Base-by-base conservation (phyloP, 1,140 invertebrate species). In the Archivesica marissinica region DNA sequence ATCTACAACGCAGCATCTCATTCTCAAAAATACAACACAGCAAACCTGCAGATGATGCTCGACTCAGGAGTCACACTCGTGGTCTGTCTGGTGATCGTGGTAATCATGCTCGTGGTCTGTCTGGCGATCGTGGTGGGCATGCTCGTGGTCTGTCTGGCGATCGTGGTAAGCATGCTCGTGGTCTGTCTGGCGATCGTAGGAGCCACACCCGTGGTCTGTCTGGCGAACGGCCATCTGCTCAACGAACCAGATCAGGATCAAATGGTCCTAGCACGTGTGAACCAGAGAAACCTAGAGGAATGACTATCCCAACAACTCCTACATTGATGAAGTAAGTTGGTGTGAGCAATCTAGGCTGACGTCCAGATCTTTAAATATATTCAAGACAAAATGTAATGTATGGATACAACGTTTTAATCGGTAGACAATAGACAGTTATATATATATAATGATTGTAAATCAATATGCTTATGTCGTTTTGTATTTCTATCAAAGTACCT, bases 261-360 rank as follows among this genome's bases (percentile, higher is more conserved):
- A 75, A 7, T 39, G 35, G 30, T 30, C 72, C 81, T 44, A 77
- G 39, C 33, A 23, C 3, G 61, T 41, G 41, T 44, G 85, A 66
- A 41, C 35, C 44, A 47, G 79, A 77, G 15, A n/a, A n/a, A n/a
- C n/a, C n/a, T n/a, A 81, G 56, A 61, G 50, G 68, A 11, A 79
- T 90, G 13, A 91, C 90, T 9, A 75, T 89, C 28, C 90, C 90
- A 33, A 86, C 74, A 6, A 90, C 90, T 38, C 90, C 90, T 50
- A 83, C 79, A 39, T 85, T 90, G n/a, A 81, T 91, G 80, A 91
- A 88, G 89, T 89, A 87, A 77, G 83, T 79, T 0, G 7, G 33
- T 4, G 1, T 72, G 17, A 3, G 35, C 9, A 47, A 20, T 47
- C 9, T 47, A 47, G 9, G 20, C 11, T 11, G 44, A 11, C 20